phyloP scores from a whole-genome alignment of 2,797 vertebrate species.

The Darevskia mixta region DNA sequence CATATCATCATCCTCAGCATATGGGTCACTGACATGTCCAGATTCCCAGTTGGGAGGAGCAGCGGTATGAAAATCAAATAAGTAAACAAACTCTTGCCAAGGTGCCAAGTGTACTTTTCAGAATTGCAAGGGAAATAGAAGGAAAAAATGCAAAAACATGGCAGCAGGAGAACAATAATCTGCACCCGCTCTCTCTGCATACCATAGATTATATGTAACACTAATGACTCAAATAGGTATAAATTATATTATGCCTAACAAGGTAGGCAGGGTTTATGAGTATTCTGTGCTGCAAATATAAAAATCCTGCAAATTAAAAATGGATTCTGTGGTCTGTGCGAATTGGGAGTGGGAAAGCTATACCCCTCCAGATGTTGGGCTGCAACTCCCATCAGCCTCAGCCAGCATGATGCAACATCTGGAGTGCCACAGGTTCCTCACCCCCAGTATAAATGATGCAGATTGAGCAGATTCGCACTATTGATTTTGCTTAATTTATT shows the following conservation, averaged over 20 bases:
- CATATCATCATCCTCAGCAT: neutral
- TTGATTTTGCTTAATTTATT: constrained; percentile 7
- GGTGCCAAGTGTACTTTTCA: neutral
- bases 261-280: neutral
- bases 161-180: no score
- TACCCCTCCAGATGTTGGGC: no score
- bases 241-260: neutral
- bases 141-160: no score
- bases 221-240: neutral
- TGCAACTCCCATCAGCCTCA: no score
- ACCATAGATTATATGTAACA: neutral
- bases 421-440: no score
- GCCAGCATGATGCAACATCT: no score
- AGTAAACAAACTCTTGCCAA: neutral
- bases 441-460: no score
- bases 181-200: no score
- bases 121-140: neutral
- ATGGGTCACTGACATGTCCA: neutral
- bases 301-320: no score
- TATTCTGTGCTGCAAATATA: neutral
- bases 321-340: neutral
- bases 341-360: neutral
- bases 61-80: neutral
- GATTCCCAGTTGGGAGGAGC: no score
- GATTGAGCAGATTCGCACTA: neutral